Percentiles rank a stretch among this genome's conserved stretches.
These are phyloP conservation scores for Cichladusa arquata DNA, from an alignment of 2,113 vertebrate genomes.

Conservation along the genomic window DNA sequence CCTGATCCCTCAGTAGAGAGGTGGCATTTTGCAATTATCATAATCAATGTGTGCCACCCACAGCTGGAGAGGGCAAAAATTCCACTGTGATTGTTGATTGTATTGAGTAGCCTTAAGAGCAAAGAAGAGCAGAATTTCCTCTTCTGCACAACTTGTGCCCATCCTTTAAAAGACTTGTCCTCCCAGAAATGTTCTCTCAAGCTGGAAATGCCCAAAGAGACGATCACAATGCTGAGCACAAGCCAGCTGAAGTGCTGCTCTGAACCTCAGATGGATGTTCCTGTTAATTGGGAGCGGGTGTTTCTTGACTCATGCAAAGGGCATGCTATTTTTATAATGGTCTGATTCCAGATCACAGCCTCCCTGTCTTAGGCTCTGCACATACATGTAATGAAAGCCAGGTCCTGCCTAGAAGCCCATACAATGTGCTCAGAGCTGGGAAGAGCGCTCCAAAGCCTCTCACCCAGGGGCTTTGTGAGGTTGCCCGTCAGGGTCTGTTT, in stretches of 20 bases:
- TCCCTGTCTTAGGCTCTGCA: neutral
- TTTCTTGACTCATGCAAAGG: slow-evolving; percentile 39
- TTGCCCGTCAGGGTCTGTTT: slow-evolving; percentile 54
- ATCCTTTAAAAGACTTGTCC: neutral
- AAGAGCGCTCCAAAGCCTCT: neutral
- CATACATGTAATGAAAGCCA: slow-evolving; percentile 48
- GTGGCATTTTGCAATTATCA: fast-evolving
- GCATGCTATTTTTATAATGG: slow-evolving; percentile 25
- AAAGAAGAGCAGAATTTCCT: neutral
- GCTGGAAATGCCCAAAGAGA: neutral
- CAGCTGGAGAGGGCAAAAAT: neutral
- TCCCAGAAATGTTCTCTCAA: neutral
- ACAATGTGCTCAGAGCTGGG: neutral
- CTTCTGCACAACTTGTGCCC: neutral
- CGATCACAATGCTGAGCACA: neutral
- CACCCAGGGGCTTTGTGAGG: neutral
- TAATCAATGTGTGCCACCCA: fast-evolving
- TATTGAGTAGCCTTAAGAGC: neutral
- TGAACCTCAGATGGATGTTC: neutral
- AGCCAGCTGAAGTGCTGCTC: neutral
- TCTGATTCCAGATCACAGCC: slow-evolving; percentile 30
- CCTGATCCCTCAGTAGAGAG: neutral
- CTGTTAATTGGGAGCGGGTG: slow-evolving; percentile 18
- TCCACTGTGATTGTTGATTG: neutral
- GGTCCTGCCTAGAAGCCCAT: neutral